Conservation (phyloP, 2,888 invertebrate genomes). For the Amiota communis region DNA sequence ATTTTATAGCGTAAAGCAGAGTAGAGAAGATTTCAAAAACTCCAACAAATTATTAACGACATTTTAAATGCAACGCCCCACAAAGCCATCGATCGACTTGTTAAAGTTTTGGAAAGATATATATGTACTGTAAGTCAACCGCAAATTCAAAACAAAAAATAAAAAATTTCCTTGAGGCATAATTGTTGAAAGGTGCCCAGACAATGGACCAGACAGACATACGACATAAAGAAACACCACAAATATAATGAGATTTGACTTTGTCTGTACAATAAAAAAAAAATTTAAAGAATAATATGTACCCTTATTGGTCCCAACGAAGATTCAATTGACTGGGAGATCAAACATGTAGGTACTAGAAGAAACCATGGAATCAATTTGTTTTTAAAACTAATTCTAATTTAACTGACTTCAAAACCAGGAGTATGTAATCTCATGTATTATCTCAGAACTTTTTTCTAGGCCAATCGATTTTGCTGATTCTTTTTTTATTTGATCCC, state of each 20-base stretch:
- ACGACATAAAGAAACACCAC: slow-evolving; percentile 53
- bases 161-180: slow-evolving; percentile 42
- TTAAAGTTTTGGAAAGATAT: background rate
- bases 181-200: slow-evolving; percentile 19
- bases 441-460: no score
- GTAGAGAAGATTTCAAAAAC: background rate
- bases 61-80: slow-evolving; percentile 58
- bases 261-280: slow-evolving; percentile 34
- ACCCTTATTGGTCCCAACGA: no score
- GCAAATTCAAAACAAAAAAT: slow-evolving; percentile 23
- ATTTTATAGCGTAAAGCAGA: slow-evolving; percentile 11
- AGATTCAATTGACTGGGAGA: no score
- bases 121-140: background rate
- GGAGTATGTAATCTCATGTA: no score
- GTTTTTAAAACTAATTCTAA: no score
- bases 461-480: no score
- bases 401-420: no score
- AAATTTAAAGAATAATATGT: no score
- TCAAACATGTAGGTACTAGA: no score
- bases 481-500: no score
- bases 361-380: no score
- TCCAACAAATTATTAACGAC: slow-evolving; percentile 68
- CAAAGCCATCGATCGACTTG: background rate
- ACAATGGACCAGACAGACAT: slow-evolving; percentile 29
- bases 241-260: slow-evolving; percentile 64